Conservation (phyloP, 2,888 invertebrate species). For the Lasioglossum villosulum region DNA sequence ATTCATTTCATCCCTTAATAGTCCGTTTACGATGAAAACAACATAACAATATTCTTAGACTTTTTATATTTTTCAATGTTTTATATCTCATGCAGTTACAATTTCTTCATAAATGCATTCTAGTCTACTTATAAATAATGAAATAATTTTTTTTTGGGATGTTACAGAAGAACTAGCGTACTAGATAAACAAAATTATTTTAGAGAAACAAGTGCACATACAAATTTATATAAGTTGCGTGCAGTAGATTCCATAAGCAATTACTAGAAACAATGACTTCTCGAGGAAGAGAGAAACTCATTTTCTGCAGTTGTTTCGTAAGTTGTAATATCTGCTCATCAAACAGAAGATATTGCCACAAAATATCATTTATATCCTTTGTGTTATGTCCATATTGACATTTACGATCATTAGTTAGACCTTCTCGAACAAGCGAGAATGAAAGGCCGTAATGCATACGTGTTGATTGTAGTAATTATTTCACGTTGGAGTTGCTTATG, state of each 20-base stretch:
- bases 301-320: background rate
- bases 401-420: background rate
- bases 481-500: background rate
- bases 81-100: too few relatives aligned
- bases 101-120: too few relatives aligned
- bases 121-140: background rate
- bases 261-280: too few relatives aligned
- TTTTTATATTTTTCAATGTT: too few relatives aligned
- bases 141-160: background rate
- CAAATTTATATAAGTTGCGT: too few relatives aligned
- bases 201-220: background rate
- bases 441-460: background rate
- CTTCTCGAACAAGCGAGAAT: background rate
- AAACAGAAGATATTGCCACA: background rate
- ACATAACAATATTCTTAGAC: too few relatives aligned
- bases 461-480: background rate
- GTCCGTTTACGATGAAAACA: too few relatives aligned
- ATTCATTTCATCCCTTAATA: too few relatives aligned
- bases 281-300: background rate
- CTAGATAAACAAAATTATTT: too few relatives aligned
- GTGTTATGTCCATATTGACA: background rate
- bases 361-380: background rate
- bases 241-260: too few relatives aligned
- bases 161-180: too few relatives aligned
- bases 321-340: background rate